Percentiles rank a stretch among this genome's conserved stretches.
Conservation (phyloP, 2,797 vertebrate genomes). For the Carduelis carduelis region DNA sequence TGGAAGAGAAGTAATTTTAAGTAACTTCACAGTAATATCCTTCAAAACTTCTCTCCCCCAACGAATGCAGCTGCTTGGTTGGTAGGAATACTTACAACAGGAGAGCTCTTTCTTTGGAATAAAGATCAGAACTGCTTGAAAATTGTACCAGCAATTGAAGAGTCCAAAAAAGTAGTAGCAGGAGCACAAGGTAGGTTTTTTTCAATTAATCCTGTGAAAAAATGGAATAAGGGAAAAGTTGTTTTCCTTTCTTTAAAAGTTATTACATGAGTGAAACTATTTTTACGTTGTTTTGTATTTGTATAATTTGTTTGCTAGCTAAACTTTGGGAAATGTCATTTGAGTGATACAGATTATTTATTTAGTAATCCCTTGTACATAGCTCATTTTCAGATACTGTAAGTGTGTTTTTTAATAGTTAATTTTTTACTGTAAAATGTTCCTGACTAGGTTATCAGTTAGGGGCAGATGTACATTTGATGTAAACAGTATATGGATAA, state of each 20-base stretch:
- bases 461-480: background rate
- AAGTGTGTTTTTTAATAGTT: background rate
- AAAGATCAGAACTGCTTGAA: conserved; percentile 87
- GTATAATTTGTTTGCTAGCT: background rate
- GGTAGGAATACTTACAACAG: conserved; percentile 84
- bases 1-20: background rate
- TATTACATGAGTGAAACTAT: background rate
- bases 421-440: background rate
- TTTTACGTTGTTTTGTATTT: background rate
- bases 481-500: background rate
- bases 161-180: conserved; percentile 75
- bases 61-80: conserved; percentile 85
- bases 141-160: conserved; percentile 74
- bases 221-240: accelerated
- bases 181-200: conserved; percentile 73
- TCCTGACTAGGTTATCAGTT: background rate
- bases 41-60: background rate
- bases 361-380: background rate
- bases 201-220: background rate
- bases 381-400: background rate
- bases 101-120: conserved; percentile 94
- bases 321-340: background rate
- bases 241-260: background rate
- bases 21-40: background rate
- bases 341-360: background rate